A percentile compares a stretch with the other conserved stretches of the same genome.
phyloP scores from a whole-genome alignment of 2,113 vertebrate species.

The Coregonus clupeaformis region DNA sequence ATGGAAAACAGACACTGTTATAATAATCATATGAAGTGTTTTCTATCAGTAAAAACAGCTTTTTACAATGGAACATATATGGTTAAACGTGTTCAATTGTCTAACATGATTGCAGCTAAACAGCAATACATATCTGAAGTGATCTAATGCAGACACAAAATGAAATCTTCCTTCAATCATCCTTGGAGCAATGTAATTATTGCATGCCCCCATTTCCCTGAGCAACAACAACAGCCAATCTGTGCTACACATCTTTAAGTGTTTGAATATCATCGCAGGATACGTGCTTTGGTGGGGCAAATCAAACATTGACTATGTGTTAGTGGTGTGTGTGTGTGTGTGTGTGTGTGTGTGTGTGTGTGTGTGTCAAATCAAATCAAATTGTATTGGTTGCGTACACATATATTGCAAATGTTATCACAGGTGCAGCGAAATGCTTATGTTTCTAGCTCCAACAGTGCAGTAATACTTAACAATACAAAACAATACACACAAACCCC shows the following conservation, averaged over 20 bases:
- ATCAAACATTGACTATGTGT: slow-evolving; percentile 84
- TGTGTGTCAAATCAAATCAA: not conserved
- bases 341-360: not conserved
- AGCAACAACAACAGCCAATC: not conserved
- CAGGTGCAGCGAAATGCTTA: too few relatives aligned
- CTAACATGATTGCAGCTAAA: not conserved
- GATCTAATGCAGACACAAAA: not conserved
- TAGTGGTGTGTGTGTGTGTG: slow-evolving; percentile 74
- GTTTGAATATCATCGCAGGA: not conserved
- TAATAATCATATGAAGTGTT: not conserved
- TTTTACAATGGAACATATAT: too few relatives aligned
- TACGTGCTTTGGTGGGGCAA: slow-evolving; percentile 77
- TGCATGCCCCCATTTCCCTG: not conserved
- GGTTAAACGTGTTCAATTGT: too few relatives aligned
- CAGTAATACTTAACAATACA: too few relatives aligned
- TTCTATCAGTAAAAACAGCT: too few relatives aligned
- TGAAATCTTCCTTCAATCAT: not conserved
- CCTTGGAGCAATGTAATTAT: not conserved
- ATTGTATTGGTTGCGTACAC: too few relatives aligned
- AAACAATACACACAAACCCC: too few relatives aligned
- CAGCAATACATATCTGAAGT: not conserved
- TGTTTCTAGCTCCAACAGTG: too few relatives aligned
- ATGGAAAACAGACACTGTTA: not conserved
- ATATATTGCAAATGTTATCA: too few relatives aligned
- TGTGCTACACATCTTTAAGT: not conserved